Percentiles rank a stretch among this genome's conserved stretches.
Evolutionary conservation across 1,140 invertebrate species (phyloP).

Genomic region (Drosophila subobscura): DNA sequence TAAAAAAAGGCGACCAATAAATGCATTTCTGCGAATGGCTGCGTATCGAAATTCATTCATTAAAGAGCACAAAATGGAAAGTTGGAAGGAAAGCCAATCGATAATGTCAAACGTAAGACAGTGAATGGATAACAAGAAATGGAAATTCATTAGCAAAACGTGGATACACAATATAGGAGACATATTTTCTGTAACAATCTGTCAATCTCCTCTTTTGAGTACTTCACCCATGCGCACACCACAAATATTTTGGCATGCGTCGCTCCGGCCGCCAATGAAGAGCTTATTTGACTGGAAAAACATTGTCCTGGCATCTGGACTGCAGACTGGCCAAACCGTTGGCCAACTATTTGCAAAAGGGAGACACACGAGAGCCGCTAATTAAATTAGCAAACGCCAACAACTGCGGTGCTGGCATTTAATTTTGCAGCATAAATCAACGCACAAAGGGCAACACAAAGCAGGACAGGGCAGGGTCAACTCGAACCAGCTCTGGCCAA

Average conservation of each 20-base stretch:
- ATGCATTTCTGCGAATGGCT: constrained; percentile 50
- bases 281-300: constrained; percentile 22
- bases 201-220: neutral
- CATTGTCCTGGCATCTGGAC: constrained; percentile 11
- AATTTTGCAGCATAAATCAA: constrained; percentile 63
- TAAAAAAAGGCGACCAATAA: constrained; percentile 57
- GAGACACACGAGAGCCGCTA: constrained; percentile 39
- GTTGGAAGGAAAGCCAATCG: constrained; percentile 15
- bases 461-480: constrained; percentile 18
- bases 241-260: neutral
- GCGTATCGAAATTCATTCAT: constrained; percentile 65
- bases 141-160: neutral
- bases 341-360: constrained; percentile 20
- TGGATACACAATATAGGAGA: neutral
- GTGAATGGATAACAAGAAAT: constrained; percentile 12
- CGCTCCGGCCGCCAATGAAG: neutral
- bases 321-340: constrained; percentile 2
- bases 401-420: constrained; percentile 56
- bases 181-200: neutral
- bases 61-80: constrained; percentile 57
- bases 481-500: constrained; percentile 34
- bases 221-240: neutral
- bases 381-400: constrained; percentile 55
- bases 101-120: constrained; percentile 25
- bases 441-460: constrained; percentile 30